Conservation (phyloP, 2,888 invertebrate genomes). For the Acrocera orbiculus region DNA sequence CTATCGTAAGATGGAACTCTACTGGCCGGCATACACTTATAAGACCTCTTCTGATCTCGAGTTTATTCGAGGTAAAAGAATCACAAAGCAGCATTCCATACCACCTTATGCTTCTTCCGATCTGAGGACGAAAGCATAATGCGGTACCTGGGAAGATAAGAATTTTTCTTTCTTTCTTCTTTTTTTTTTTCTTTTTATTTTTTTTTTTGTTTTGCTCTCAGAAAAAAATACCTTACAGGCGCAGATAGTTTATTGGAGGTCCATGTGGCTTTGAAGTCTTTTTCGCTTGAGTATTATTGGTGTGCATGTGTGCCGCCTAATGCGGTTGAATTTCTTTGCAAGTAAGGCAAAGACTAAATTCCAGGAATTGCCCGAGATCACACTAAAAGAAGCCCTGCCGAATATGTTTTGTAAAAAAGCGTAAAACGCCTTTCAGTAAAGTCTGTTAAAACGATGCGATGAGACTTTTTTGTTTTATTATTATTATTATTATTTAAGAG, state of each 20-base stretch:
- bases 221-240: not conserved
- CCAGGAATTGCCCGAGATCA: slow-evolving; percentile 11
- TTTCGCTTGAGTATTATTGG: not conserved
- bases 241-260: not conserved
- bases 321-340: slow-evolving; percentile 1
- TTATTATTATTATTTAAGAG: no score
- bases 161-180: slow-evolving; percentile 2
- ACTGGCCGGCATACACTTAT: not conserved
- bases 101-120: slow-evolving; percentile 6
- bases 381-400: slow-evolving; percentile 9
- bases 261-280: not conserved
- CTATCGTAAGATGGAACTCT: not conserved
- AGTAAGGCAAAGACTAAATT: slow-evolving; percentile 9
- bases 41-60: not conserved
- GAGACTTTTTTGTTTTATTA: slow-evolving; percentile 4
- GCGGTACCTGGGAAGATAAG: no score
- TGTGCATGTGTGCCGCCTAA: slow-evolving; percentile 1
- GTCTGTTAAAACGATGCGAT: slow-evolving; percentile 6
- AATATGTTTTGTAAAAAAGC: slow-evolving; percentile 5
- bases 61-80: not conserved
- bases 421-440: slow-evolving; percentile 5
- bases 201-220: slow-evolving; percentile 4
- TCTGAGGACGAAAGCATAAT: slow-evolving; percentile 5
- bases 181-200: slow-evolving; percentile 4
- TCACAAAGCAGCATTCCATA: not conserved